phyloP scores from a whole-genome alignment of 2,888 invertebrate genomes.

The Caenorhabditis sulstoni region DNA sequence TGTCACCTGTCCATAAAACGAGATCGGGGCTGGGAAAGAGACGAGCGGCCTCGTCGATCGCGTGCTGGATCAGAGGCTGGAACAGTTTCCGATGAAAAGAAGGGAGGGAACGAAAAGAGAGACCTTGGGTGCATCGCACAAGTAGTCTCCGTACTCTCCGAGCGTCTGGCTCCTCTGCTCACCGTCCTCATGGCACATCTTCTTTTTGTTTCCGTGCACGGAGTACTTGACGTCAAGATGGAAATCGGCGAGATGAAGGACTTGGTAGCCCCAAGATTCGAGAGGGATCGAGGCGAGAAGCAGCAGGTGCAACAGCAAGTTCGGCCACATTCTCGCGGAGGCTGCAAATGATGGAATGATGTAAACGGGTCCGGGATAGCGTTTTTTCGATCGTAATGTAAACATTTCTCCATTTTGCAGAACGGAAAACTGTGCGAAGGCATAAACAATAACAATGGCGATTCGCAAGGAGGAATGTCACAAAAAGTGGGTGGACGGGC shows the following conservation, averaged over 20 bases:
- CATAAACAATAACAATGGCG: constrained; percentile 35
- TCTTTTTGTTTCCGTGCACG: constrained; percentile 66
- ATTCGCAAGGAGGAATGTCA: constrained; percentile 8
- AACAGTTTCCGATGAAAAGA: constrained; percentile 3
- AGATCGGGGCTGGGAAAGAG: constrained; percentile 72
- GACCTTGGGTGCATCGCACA: constrained; percentile 78
- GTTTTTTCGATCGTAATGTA: constrained; percentile 5
- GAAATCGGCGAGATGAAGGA: constrained; percentile 77
- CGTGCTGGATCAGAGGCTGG: constrained; percentile 72
- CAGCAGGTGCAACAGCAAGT: constrained; percentile 44
- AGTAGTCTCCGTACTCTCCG: constrained; percentile 77
- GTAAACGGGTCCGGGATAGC: too few species aligned
- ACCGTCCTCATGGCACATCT: constrained; percentile 69
- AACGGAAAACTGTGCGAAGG: not conserved
- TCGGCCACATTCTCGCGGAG: constrained; percentile 31
- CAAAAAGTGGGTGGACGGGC: too few species aligned
- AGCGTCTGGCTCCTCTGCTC: constrained; percentile 57
- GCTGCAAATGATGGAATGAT: not conserved
- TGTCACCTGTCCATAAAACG: constrained; percentile 79
- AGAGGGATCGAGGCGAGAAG: constrained; percentile 28
- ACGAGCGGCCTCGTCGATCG: constrained; percentile 67
- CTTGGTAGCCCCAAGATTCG: constrained; percentile 19
- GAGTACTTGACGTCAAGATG: constrained; percentile 76
- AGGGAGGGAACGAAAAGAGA: not conserved
- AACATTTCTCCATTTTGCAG: constrained; percentile 9